Percentiles rank a stretch among this genome's conserved stretches.
These are phyloP conservation scores for Geococcyx californianus DNA, from an alignment of 2,113 vertebrate genomes.

Conservation along the genomic window DNA sequence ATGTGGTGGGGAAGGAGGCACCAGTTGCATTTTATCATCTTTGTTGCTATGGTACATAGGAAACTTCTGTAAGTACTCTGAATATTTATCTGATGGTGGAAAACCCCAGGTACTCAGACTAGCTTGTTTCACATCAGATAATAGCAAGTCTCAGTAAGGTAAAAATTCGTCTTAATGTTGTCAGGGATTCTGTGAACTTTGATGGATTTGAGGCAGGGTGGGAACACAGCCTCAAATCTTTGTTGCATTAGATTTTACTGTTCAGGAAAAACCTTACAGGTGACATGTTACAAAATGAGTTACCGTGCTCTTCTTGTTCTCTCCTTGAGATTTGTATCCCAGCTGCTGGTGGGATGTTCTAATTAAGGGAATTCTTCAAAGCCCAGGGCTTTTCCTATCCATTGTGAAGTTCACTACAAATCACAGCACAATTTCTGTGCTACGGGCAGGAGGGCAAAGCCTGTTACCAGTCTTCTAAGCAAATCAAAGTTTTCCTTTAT, in stretches of 20 bases:
- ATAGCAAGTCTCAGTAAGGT: not conserved
- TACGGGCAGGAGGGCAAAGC: not conserved
- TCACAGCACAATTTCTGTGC: not conserved
- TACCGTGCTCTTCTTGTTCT: not conserved
- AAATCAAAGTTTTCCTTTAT: not conserved
- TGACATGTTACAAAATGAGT: not conserved
- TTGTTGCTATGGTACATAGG: not conserved
- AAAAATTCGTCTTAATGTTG: not conserved
- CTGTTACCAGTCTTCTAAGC: not conserved
- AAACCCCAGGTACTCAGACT: accelerated
- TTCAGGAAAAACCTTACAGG: not conserved
- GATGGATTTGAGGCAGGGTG: not conserved
- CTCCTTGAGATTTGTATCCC: not conserved
- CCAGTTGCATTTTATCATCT: not conserved
- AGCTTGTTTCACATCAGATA: not conserved
- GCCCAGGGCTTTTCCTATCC: not conserved
- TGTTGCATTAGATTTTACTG: not conserved
- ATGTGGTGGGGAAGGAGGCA: not conserved
- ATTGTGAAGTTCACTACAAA: not conserved
- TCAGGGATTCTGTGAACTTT: not conserved
- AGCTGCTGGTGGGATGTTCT: not conserved
- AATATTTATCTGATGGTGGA: not conserved
- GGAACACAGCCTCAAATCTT: not conserved
- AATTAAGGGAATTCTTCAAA: not conserved
- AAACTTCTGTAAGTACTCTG: not conserved